Conservation (phyloP, 2,797 vertebrate species). For the Esox masquinongy region DNA sequence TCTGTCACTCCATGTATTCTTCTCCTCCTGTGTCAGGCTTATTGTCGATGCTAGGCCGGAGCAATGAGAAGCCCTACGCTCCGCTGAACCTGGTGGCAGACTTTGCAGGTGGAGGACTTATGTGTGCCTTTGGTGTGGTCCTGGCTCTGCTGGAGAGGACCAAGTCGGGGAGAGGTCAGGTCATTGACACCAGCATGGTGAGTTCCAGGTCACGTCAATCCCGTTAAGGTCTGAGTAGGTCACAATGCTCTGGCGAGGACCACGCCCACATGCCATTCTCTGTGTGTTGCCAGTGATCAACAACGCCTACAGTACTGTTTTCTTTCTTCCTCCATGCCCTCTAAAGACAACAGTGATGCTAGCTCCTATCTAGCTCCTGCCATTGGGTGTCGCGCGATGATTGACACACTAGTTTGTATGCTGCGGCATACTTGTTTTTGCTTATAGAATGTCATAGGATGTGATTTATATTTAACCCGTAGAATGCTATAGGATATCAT, state of each 20-base stretch:
- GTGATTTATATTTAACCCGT: background rate
- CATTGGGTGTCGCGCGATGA: background rate
- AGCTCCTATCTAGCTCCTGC: background rate
- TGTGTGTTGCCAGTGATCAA: background rate
- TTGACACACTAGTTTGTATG: background rate
- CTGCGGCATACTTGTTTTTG: background rate
- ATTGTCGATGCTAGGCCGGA: slow-evolving; percentile 85
- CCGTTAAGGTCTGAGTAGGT: background rate
- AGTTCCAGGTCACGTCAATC: slow-evolving; percentile 50
- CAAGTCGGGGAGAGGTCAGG: slow-evolving; percentile 86
- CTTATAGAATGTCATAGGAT: no score
- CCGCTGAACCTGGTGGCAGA: slow-evolving; percentile 90
- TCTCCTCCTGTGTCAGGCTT: slow-evolving; percentile 74
- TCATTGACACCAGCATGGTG: slow-evolving; percentile 93
- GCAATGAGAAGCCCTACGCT: slow-evolving; percentile 81
- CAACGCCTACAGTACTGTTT: background rate
- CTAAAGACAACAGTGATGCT: background rate
- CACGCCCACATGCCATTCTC: background rate
- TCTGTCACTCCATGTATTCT: slow-evolving; percentile 9
- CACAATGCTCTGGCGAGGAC: background rate
- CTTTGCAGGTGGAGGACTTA: slow-evolving; percentile 88
- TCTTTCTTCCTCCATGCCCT: background rate
- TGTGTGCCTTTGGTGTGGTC: slow-evolving; percentile 85
- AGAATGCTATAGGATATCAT: background rate
- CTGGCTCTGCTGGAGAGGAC: slow-evolving; percentile 86